Base-by-base conservation (phyloP, 2,113 vertebrate genomes). In the Cynopterus brachyotis region DNA sequence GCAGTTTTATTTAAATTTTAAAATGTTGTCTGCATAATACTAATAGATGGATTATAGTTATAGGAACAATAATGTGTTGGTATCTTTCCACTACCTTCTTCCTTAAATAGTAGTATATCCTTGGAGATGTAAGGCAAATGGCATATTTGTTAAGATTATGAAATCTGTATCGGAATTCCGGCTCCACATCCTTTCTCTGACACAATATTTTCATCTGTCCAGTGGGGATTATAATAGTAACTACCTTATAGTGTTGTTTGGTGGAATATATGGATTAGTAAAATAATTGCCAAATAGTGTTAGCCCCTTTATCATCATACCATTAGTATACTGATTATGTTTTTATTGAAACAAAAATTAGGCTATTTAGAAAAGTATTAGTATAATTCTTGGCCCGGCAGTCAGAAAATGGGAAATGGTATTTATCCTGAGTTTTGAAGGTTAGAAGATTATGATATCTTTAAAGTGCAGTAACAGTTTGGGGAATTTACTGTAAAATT, bases 301-400 rank as follows among this genome's bases (percentile, higher is more conserved):
- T 94, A 47, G 47, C n/a, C 35, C 9, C n/a, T 75, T 2, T 37
- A 30, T 94, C 40, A 70, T 92, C 53, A 40, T 67, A 59, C 37
- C 28, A 26, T 75, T 28, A 50, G 62, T 66, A 53, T 5, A 78
- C 5, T 79, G 70, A 15, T 80, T 95, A 60, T 37, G 32, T 42
- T 87, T 82, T 87, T 82, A 83, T 30, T 88, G 64, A 90, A 69
- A 89, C 35, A 83, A 89, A 97, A 95, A 32, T 64, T 42, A 90
- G 40, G 64, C 24, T 9, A 6, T 93, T 94, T 91, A 78, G 72
- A 76, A 90, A 95, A 81, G 3, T 75, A 75, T 69, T 67, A 37
- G 32, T 93, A 26, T 64, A 93, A 91, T 70, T 90, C 47, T 90
- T 10, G 28, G 7, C 4, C 40, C 62, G 26, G 12, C 40, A 93